These are phyloP conservation scores for Phataginus tetradactyla DNA, from an alignment of 2,797 vertebrate species.

Conservation along the genomic window DNA sequence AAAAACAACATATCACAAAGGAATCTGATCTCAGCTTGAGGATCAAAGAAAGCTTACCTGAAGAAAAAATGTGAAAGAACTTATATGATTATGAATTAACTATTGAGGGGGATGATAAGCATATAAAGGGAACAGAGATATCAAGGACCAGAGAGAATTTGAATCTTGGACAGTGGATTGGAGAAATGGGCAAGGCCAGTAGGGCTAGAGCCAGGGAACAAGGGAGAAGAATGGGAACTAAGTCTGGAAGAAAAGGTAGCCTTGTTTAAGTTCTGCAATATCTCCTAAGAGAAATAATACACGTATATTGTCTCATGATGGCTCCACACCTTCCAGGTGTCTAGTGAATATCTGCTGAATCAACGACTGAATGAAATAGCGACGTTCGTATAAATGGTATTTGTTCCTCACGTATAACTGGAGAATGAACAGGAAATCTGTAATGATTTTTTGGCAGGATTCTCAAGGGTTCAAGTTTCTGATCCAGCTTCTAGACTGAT, in stretches of 20 bases:
- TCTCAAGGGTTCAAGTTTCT: constrained; percentile 68
- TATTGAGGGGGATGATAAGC: neutral
- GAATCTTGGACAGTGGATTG: neutral
- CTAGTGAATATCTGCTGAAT: constrained; percentile 14
- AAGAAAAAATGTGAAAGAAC: neutral
- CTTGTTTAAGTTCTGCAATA: neutral
- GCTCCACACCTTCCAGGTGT: neutral
- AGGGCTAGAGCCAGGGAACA: neutral
- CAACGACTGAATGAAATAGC: constrained; percentile 13
- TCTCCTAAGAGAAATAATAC: neutral
- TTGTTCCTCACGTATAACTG: constrained; percentile 49
- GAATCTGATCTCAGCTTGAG: neutral
- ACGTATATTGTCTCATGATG: neutral
- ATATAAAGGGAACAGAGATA: neutral
- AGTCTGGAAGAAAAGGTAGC: neutral
- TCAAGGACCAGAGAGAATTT: neutral
- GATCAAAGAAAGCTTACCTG: neutral
- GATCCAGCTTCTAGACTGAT: constrained; percentile 63
- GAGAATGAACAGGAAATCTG: constrained; percentile 44
- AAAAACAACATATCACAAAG: neutral
- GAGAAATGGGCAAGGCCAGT: neutral
- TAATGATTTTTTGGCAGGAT: constrained; percentile 61
- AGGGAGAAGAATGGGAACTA: neutral
- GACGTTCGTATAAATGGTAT: constrained; percentile 32
- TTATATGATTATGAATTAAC: neutral